phyloP scores from a whole-genome alignment of 2,797 vertebrate genomes.

The Anguilla pacifica region DNA sequence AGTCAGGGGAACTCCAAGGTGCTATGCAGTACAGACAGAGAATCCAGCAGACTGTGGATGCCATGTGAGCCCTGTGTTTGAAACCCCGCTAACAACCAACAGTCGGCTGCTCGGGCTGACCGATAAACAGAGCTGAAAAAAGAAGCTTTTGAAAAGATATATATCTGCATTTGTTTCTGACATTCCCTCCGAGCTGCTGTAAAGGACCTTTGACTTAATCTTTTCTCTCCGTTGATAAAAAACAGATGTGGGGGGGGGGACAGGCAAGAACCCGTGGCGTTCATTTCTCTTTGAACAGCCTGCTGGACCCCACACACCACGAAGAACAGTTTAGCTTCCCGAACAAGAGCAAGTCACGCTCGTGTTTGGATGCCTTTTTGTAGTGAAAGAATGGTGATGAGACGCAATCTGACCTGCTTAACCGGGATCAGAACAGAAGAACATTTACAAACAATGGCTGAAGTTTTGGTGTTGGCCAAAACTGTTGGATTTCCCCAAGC shows the following conservation, averaged over 20 bases:
- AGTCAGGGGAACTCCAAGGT: constrained; percentile 28
- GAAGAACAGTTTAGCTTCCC: background rate
- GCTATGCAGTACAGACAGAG: background rate
- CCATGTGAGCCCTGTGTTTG: constrained; percentile 7
- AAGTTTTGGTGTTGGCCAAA: background rate
- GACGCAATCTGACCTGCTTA: background rate
- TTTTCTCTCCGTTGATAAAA: background rate
- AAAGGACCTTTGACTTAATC: background rate
- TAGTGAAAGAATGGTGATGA: background rate
- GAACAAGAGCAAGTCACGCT: background rate
- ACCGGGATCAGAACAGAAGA: background rate
- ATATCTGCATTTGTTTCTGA: background rate
- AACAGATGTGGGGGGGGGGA: background rate
- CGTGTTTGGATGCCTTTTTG: background rate
- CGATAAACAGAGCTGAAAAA: background rate
- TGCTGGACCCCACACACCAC: constrained; percentile 2
- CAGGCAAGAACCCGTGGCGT: background rate
- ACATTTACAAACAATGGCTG: background rate
- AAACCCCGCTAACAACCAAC: background rate
- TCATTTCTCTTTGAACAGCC: background rate
- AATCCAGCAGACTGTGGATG: background rate
- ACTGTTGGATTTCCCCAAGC: background rate
- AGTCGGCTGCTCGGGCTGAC: background rate
- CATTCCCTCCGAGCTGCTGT: background rate
- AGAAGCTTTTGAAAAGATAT: background rate